Conservation (phyloP, 53 echinoderm and acorn worm genomes). For the Temnopleurus reevesii region DNA sequence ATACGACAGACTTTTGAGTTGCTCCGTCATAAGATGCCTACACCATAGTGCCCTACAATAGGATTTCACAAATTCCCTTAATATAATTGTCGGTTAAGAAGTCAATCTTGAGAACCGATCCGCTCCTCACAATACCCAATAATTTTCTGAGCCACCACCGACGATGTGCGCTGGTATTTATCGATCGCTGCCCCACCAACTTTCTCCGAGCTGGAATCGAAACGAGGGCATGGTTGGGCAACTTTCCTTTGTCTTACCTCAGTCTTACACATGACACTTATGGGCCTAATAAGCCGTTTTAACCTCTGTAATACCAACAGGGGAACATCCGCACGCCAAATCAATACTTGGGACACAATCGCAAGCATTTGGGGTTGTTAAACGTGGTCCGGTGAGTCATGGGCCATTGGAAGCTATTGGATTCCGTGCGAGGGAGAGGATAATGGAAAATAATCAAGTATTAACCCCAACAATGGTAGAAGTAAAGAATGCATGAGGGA, state of each 20-base stretch:
- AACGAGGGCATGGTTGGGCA: not conserved
- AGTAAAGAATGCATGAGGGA: not conserved
- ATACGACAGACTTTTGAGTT: not conserved
- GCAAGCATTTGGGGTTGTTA: not conserved
- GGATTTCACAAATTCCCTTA: conserved; percentile 36
- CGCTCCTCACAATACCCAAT: not conserved
- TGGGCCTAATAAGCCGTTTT: not conserved
- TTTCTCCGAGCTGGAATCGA: conserved; percentile 3
- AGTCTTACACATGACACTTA: conserved; percentile 41
- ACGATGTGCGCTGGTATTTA: not conserved
- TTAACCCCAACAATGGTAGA: not conserved
- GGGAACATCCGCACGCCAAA: not conserved
- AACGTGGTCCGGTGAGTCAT: not conserved
- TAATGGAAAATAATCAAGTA: conserved; percentile 2
- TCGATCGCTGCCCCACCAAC: not conserved
- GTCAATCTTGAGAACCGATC: not conserved
- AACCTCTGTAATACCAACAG: not conserved
- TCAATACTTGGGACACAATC: conserved; percentile 14
- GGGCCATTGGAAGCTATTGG: not conserved
- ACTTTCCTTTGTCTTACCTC: conserved; percentile 18
- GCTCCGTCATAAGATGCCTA: not conserved
- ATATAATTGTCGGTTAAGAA: conserved; percentile 35
- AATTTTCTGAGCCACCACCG: conserved; percentile 31
- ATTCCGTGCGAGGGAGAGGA: not conserved
- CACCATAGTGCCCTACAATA: not conserved